These are phyloP conservation scores for Acronicta leporina DNA, from an alignment of 2,888 invertebrate genomes.

Conservation along the genomic window DNA sequence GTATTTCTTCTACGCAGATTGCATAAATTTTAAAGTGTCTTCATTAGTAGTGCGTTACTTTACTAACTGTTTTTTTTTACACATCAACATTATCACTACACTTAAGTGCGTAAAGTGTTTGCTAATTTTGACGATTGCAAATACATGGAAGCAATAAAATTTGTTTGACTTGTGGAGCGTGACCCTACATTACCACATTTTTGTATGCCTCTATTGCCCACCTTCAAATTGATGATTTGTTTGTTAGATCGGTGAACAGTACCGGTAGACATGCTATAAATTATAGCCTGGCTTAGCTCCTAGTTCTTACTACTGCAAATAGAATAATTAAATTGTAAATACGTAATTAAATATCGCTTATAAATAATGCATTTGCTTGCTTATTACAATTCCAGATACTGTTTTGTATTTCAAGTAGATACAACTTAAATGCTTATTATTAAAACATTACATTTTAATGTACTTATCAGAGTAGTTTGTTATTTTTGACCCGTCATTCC, in stretches of 20 bases:
- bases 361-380: too few species aligned
- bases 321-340: too few species aligned
- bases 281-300: neutral
- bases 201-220: conserved; percentile 6
- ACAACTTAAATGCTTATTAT: too few species aligned
- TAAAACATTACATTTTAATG: too few species aligned
- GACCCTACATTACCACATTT: conserved; percentile 27
- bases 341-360: too few species aligned
- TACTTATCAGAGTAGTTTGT: too few species aligned
- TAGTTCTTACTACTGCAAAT: neutral
- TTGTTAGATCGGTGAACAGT: conserved; percentile 6
- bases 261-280: conserved; percentile 3
- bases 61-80: conserved; percentile 12
- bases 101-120: conserved; percentile 25
- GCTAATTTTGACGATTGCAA: conserved; percentile 26
- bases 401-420: too few species aligned
- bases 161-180: conserved; percentile 48
- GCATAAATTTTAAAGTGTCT: conserved; percentile 13
- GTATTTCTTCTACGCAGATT: conserved; percentile 2
- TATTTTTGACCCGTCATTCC: too few species aligned
- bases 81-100: conserved; percentile 26
- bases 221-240: conserved; percentile 22
- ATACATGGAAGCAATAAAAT: conserved; percentile 17
- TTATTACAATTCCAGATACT: too few species aligned
- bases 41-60: conserved; percentile 35